phyloP scores from a whole-genome alignment of 2,888 invertebrate species.

The Chironomus riparius region DNA sequence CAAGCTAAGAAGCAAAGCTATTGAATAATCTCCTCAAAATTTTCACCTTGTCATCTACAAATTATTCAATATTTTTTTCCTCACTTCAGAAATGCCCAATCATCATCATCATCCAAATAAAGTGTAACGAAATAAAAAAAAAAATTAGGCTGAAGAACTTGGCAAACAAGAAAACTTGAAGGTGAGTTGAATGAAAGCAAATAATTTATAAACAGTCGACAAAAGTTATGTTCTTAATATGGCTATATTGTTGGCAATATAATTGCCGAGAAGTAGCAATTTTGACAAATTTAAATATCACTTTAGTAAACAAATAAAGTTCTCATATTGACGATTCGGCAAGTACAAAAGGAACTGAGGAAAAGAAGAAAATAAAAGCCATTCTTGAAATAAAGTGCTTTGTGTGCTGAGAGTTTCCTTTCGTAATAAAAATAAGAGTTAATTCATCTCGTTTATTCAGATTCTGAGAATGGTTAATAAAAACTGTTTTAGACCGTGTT shows the following conservation, averaged over 20 bases:
- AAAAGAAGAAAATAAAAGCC: neutral
- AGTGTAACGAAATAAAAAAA: too few relatives aligned
- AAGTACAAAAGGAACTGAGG: neutral
- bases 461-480: neutral
- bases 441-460: neutral
- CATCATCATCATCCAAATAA: too few relatives aligned
- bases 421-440: neutral
- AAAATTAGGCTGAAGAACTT: too few relatives aligned
- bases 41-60: neutral
- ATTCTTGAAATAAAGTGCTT: neutral
- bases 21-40: neutral
- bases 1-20: too few relatives aligned
- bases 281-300: conserved; percentile 10
- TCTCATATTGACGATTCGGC: neutral
- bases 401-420: conserved; percentile 3
- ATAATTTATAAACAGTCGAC: neutral
- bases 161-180: neutral
- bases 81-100: too few relatives aligned
- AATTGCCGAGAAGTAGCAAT: neutral
- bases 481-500: neutral
- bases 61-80: too few relatives aligned
- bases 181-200: neutral
- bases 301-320: conserved; percentile 13
- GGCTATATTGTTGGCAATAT: neutral
- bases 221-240: neutral